These are phyloP conservation scores for Aplochiton taeniatus DNA, from an alignment of 2,797 vertebrate species.

Conservation along the genomic window DNA sequence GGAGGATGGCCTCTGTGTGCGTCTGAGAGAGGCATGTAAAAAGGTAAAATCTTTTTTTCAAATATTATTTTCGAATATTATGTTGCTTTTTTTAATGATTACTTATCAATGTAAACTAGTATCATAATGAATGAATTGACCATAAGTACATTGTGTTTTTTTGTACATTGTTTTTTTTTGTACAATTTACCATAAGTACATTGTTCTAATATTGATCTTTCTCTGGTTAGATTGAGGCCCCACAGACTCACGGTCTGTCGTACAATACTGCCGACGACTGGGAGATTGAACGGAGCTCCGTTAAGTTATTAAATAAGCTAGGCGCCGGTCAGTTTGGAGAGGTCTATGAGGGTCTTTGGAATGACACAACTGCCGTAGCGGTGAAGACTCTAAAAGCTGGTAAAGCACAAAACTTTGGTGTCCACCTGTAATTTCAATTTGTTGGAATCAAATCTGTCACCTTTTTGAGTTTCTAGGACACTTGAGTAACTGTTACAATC, in stretches of 20 bases:
- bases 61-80: not conserved
- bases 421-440: no score
- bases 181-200: no score
- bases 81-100: not conserved
- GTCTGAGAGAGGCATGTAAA: conserved; percentile 81
- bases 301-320: conserved; percentile 81
- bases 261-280: conserved; percentile 94
- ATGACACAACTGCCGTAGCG: conserved; percentile 86
- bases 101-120: not conserved
- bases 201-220: not conserved
- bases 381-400: conserved; percentile 94
- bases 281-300: conserved; percentile 88
- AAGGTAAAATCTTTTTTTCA: conserved; percentile 76
- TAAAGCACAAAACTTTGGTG: conserved; percentile 52
- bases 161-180: no score
- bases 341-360: conserved; percentile 92
- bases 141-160: no score
- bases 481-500: no score
- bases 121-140: no score
- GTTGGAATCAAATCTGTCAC: no score
- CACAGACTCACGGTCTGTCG: conserved; percentile 82
- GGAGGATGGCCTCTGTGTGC: conserved; percentile 83
- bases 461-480: no score
- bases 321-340: conserved; percentile 95
- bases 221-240: conserved; percentile 65